Base-by-base conservation (phyloP, 2,797 vertebrate genomes). In the Diceros bicornis region DNA sequence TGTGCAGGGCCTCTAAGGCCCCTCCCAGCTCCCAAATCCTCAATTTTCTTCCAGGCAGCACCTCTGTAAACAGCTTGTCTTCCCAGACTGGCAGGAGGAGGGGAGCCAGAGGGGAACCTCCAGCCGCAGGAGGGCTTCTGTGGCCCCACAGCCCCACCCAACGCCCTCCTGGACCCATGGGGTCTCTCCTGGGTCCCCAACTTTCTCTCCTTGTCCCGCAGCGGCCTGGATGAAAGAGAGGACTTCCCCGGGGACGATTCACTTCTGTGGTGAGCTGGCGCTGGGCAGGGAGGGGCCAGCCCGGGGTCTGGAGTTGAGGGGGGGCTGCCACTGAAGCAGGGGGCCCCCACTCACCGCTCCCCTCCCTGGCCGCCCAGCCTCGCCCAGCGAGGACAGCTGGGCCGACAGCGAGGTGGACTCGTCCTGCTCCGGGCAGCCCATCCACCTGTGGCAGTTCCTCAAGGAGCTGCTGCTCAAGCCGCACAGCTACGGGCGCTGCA, bases 361-460 rank as follows among this genome's bases (percentile, higher is more conserved):
- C 27, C 50, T 66, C 59, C 87, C 90, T n/a, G 92, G 77, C 84
- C 27, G 17, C 85, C n/a, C 96, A 96, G 1, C 0, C 17, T 71
- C 98, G 97, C 98, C 98, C 62, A 94, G 93, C 0, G 99, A 99
- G 77, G 99, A 99, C 89, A 95, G 99, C 88, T 99, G 99, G 99
- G 99, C 99, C 0, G 99, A 99, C 89, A 97, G 97, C 2, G 99
- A 99, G 98, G 99, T 99, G 3, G 99, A 99, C 93, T 99, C 99
- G 0, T 99, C 99, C 34, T 99, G 99, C 20, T 99, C 99, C 0
- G 99, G 99, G 92, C 99, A 99, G 97, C 99, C 99, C 20, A 99
- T 99, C 96, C 99, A 99, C 98, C 99, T 99, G 57, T 99, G 99
- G 99, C 99, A 99, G 98, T 99, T 99, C 98, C 99, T 99, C 97